These are phyloP conservation scores for Amblyopsis rosae DNA, from an alignment of 2,113 vertebrate species.

Conservation along the genomic window DNA sequence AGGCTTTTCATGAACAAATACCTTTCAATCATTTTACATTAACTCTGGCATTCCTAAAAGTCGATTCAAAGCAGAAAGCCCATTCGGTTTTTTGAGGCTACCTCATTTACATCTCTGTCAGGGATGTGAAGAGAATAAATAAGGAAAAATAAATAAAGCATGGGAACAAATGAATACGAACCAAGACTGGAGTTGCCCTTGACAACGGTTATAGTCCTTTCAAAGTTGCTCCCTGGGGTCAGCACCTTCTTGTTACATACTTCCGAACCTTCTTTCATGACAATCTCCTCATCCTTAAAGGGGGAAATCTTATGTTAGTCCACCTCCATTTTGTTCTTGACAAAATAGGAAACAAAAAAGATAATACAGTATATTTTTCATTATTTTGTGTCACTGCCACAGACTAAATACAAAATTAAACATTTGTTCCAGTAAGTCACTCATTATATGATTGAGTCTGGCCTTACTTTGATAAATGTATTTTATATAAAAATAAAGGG, in stretches of 20 bases:
- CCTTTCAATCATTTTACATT: conserved; percentile 30
- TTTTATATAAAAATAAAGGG: too few relatives aligned
- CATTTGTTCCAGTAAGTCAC: too few relatives aligned
- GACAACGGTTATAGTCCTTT: conserved; percentile 90
- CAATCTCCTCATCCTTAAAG: conserved; percentile 75
- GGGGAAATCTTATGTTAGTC: conserved; percentile 30
- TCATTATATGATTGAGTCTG: too few relatives aligned
- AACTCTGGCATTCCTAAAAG: conserved; percentile 43
- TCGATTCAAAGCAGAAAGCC: conserved; percentile 36
- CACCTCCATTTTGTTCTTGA: not conserved
- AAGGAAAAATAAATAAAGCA: conserved; percentile 23
- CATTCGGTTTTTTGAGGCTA: conserved; percentile 27
- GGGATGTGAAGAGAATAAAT: conserved; percentile 23
- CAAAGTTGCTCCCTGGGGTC: conserved; percentile 76
- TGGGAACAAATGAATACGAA: conserved; percentile 68
- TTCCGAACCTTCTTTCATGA: conserved; percentile 61
- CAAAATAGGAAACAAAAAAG: not conserved
- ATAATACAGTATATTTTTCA: too few relatives aligned
- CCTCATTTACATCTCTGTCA: conserved; percentile 40
- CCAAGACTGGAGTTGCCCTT: conserved; percentile 97
- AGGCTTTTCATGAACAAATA: too few relatives aligned
- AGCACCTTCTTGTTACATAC: conserved; percentile 52
- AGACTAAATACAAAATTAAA: too few relatives aligned
- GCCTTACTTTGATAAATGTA: too few relatives aligned
- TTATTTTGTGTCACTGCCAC: too few relatives aligned